Evolutionary conservation across 2,797 vertebrate species (phyloP), one percentile per base, ranked within the genome.

Genomic region (Darevskia mixta): DNA sequence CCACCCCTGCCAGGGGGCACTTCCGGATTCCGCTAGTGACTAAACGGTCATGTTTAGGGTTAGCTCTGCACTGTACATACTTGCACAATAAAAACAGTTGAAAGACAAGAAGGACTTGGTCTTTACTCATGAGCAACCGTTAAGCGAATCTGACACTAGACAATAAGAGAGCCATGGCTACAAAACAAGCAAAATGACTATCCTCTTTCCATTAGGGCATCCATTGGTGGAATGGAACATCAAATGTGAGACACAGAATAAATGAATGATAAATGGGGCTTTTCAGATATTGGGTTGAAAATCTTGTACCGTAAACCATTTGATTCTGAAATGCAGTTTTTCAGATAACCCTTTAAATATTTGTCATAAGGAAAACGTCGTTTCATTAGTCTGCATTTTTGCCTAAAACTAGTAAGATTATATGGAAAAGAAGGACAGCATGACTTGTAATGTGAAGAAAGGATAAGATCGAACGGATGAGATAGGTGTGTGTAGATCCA

Each of bases 141-240:
- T 35, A 35, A 35, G 35, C 35, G 35, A 35, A 35, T 35, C 35
- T 35, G 35, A 35, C 35, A 35, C 35, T 35, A 35, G 86, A 79
- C 86, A 92, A 80, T 58, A 45, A 9, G 77, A 27, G 27, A 27
- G 8, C 6, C 27, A 29, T 25, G 25, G 87, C 49, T 58, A 79
- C 86, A 78, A 85, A 91, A 82, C 67, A 45, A 79, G 45, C 45
- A 79, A 20, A 55, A 55, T 55, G 29, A 27, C 41, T 43, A 10
- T 76, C 41, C 5, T 77, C 25, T 77, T 45, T 77, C 11, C 41
- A 77, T 5, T 7, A 15, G 41, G 35, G 35, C 18, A 77, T 77
- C 45, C 41, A 79, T 55, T 79, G 77, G 6, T 55, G 45, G 45
- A 45, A 79, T 49, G 77, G 13, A 79, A 79, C 29, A n/a, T 79